A percentile compares a stretch with the other conserved stretches of the same genome.
Conservation (phyloP, 2,113 vertebrate genomes). For the Panurus biarmicus region DNA sequence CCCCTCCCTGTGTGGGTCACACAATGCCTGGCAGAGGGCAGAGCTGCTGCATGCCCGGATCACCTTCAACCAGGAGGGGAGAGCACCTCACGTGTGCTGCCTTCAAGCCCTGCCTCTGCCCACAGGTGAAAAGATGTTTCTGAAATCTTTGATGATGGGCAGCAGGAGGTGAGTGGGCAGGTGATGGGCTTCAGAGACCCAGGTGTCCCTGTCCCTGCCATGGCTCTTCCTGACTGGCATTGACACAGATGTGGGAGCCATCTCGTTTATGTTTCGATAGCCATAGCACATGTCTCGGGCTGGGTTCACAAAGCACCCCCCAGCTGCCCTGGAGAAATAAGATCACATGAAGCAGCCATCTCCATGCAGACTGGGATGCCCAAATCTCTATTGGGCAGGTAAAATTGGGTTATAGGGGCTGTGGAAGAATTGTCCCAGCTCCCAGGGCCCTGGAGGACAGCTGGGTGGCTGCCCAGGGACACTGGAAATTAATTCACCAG, state of each 20-base stretch:
- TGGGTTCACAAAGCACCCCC: background rate
- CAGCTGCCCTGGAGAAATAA: background rate
- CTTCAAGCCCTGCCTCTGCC: background rate
- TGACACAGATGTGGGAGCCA: accelerated
- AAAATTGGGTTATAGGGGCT: background rate
- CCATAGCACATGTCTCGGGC: accelerated
- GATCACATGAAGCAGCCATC: background rate
- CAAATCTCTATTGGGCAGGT: background rate
- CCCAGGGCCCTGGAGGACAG: background rate
- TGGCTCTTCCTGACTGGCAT: background rate
- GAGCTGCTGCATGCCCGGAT: accelerated
- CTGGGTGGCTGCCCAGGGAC: background rate
- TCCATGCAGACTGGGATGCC: background rate
- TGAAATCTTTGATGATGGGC: background rate
- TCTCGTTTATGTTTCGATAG: accelerated
- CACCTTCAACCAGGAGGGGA: background rate
- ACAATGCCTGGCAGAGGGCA: background rate
- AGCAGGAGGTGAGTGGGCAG: background rate
- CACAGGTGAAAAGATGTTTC: background rate
- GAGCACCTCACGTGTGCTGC: background rate
- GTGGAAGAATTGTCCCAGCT: background rate
- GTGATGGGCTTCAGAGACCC: background rate
- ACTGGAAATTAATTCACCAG: background rate
- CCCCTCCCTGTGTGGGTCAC: accelerated
- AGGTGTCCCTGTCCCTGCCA: background rate